Base-by-base conservation (phyloP, 1,140 invertebrate genomes). In the Pogonomyrmex barbatus region DNA sequence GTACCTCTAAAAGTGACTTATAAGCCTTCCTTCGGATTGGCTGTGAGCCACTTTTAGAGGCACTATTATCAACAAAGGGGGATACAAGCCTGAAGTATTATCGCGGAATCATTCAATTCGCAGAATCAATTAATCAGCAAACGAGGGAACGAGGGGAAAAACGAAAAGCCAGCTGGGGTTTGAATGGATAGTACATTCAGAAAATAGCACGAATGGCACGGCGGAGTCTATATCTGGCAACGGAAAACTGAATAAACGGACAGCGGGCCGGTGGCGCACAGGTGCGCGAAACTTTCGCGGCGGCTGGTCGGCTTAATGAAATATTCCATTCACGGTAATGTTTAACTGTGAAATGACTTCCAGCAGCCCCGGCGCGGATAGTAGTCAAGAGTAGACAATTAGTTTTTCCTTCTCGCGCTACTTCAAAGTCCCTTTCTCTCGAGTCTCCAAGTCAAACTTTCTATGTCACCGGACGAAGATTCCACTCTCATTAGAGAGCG, bases 261-360 rank as follows among this genome's bases (percentile, higher is more conserved):
- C 45, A 33, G 36, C 60, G 33, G 24, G 1, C 5, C 33, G 36
- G 9, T 10, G 1, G 75, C 47, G 42, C 39, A 52, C 85, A 86
- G 58, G 63, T 83, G 71, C 45, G 77, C 65, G 47, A 75, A 88
- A 88, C 30, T 86, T 88, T 58, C 33, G 24, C 56, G 76, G 47
- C 36, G 24, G 78, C 56, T 39, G 33, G 70, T 39, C 10, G 62
- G 47, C 60, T 87, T 90, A 85, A 91, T 90, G 87, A 88, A 91
- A 85, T 89, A 89, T 90, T 90, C 90, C 71, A 89, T 91, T 85
- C 81, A 68, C 58, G 73, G 87, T 76, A 83, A 87, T 89, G 87
- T 87, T 90, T 89, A 89, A 91, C 65, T 56, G 36, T 2, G 30
- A 14, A 56, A 52, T 56, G 50, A 68, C 60, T 87, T 83, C 58